Percentiles rank a stretch among this genome's conserved stretches.
phyloP scores from a whole-genome alignment of 2,113 vertebrate species.

The Phaethon lepturus region DNA sequence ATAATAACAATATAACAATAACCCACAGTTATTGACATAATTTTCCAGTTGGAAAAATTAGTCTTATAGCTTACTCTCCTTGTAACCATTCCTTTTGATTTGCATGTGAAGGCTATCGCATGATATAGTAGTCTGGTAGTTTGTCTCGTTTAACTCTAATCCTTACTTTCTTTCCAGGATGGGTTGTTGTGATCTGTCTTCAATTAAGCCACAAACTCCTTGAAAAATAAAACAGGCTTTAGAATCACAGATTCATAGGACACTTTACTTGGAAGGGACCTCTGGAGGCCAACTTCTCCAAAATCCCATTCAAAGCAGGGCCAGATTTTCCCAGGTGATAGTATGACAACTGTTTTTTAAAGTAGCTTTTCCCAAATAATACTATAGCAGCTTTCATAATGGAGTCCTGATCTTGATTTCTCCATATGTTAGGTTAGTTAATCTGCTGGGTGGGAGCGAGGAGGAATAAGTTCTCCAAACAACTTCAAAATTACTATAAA shows the following conservation, averaged over 20 bases:
- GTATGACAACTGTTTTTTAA: not conserved
- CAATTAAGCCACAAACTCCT: not conserved
- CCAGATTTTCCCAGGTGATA: not conserved
- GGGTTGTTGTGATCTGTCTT: not conserved
- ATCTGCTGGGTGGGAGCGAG: not conserved
- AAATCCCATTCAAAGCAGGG: not conserved
- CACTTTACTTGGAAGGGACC: not conserved
- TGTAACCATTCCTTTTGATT: not conserved
- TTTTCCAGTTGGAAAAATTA: not conserved
- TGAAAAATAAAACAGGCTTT: not conserved
- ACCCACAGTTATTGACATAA: not conserved
- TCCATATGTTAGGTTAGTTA: not conserved
- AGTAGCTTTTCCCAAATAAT: not conserved
- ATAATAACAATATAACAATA: not conserved
- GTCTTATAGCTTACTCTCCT: not conserved
- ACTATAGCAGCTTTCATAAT: not conserved
- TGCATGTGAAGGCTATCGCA: not conserved
- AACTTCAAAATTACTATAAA: not conserved
- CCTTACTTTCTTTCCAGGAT: not conserved
- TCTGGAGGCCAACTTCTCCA: not conserved
- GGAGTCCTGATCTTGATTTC: not conserved
- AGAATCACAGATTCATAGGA: not conserved
- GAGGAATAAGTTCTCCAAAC: not conserved
- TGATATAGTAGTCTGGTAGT: not conserved
- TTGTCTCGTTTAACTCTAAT: not conserved